Evolutionary conservation across 2,113 vertebrate genomes (phyloP), one percentile per base, ranked within the genome.

Genomic region (Cyanoliseus patagonus): DNA sequence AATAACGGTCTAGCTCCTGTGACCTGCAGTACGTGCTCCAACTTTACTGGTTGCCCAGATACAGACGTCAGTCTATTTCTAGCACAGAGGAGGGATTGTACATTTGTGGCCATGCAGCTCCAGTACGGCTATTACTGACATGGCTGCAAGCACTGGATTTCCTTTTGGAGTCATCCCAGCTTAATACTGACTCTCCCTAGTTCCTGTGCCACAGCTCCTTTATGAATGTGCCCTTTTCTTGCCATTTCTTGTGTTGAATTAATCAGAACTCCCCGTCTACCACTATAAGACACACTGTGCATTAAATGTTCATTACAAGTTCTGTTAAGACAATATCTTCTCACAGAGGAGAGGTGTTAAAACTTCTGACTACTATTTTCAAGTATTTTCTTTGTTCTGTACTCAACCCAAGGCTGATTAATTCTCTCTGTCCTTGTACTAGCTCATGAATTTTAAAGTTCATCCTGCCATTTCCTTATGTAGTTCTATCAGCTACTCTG

Each of bases 271-370:
- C 79, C 92, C 63, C 64, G 72, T 77, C 66, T 94, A 83, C 83
- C 80, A 27, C 63, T 88, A 2, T 68, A 93, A 89, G 88, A 94
- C 90, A 80, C 67, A 73, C 44, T 96, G 83, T 72, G 27, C 91
- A 95, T 90, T 93, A 96, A 96, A 96, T 95, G 96, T 95, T 96
- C 96, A 96, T 95, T 96, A 95, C 69, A 86, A 86, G 88, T 91
- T 79, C 83, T 94, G 88, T 94, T 97, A 95, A 94, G 92, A 94
- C 86, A 94, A 47, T 90, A 91, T 88, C 85, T 93, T 84, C 75
- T 94, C 86, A 89, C 88, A 88, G 42, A 95, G 77, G 90, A 92
- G 76, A 95, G 80, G 91, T 97, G 77, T 94, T 96, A 96, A 95
- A 95, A 92, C 78, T 92, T 95, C 93, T 88, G 90, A 94, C 90